Evolutionary conservation across 2,113 vertebrate species (phyloP).

Genomic region (Bettongia penicillata): DNA sequence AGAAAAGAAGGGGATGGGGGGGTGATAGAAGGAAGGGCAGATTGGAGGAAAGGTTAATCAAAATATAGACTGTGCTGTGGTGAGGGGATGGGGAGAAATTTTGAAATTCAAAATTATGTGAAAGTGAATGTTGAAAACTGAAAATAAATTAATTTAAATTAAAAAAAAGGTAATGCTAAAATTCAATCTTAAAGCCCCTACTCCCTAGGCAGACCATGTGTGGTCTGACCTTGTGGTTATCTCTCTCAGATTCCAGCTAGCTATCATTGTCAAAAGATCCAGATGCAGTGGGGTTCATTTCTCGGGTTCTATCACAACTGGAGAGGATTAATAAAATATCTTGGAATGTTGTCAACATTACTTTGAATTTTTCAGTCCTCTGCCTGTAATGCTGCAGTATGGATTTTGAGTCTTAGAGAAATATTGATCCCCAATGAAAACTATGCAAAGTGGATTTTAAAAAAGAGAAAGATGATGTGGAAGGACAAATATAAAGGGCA

Average conservation of each 20-base stretch:
- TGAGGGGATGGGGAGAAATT: too few species aligned
- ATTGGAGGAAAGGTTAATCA: too few species aligned
- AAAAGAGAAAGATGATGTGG: constrained; percentile 26
- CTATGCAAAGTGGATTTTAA: background rate
- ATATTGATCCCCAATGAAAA: background rate
- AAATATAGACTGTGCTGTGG: too few species aligned
- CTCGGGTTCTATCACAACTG: constrained; percentile 54
- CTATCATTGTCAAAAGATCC: constrained; percentile 60
- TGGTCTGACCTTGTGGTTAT: background rate
- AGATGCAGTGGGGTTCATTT: constrained; percentile 62
- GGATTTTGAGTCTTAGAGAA: constrained; percentile 51
- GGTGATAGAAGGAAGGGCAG: too few species aligned
- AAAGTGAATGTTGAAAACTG: too few species aligned
- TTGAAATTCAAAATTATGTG: too few species aligned
- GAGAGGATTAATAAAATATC: constrained; percentile 58
- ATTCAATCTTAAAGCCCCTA: background rate
- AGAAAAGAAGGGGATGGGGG: too few species aligned
- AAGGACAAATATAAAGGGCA: constrained; percentile 48
- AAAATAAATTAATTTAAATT: too few species aligned
- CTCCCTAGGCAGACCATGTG: background rate
- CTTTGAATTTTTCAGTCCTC: constrained; percentile 1
- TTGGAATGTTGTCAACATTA: background rate
- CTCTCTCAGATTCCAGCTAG: background rate
- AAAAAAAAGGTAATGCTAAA: background rate
- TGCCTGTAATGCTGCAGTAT: constrained; percentile 21